These are phyloP conservation scores for Caracal caracal DNA, from an alignment of 2,113 vertebrate genomes.

Conservation along the genomic window DNA sequence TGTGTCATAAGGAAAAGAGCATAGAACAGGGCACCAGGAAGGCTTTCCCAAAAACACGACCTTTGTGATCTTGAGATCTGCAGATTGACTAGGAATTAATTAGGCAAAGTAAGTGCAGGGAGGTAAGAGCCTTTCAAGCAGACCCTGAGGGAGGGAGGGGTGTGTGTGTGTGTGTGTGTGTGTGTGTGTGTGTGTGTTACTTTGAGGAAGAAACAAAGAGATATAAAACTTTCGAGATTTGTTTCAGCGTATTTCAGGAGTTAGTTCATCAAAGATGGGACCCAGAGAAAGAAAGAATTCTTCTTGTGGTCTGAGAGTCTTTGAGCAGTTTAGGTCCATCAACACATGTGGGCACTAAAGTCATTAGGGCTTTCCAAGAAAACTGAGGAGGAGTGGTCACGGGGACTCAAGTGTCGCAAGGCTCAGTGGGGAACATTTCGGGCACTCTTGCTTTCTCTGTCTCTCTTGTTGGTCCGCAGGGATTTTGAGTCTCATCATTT, in stretches of 20 bases:
- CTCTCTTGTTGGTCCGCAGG: neutral
- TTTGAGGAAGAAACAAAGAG: neutral
- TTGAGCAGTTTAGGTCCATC: neutral
- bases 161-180: neutral
- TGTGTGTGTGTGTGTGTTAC: neutral
- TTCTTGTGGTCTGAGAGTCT: neutral
- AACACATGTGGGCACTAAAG: neutral
- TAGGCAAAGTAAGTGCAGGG: neutral
- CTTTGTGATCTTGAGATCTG: neutral
- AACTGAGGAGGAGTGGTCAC: neutral
- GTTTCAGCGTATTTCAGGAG: neutral
- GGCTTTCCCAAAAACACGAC: neutral
- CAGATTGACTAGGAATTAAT: neutral
- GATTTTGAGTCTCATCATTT: neutral
- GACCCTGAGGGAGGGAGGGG: neutral
- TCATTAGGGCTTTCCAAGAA: neutral
- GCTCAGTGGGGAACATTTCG: neutral
- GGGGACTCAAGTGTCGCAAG: accelerated
- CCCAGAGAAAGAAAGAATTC: neutral
- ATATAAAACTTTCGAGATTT: neutral
- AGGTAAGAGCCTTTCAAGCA: neutral
- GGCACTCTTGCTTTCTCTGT: neutral
- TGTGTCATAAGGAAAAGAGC: neutral
- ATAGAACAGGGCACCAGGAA: accelerated
- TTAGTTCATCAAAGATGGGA: neutral